Evolutionary conservation across 1,140 invertebrate genomes (phyloP).

Genomic region (Latrodectus geometricus): DNA sequence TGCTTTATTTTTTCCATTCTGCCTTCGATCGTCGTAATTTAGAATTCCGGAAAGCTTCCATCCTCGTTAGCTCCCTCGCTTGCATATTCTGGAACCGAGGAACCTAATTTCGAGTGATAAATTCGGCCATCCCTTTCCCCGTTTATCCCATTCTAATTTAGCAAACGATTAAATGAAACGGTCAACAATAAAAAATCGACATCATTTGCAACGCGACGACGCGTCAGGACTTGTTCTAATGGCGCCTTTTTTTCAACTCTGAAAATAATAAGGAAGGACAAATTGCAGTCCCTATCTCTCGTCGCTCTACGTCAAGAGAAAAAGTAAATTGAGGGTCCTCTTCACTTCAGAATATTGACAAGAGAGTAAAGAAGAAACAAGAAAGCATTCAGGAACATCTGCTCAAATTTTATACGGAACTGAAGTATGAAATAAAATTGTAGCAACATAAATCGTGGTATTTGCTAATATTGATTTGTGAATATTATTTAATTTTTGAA

Average conservation of each 20-base stretch:
- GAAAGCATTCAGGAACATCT: constrained; percentile 39
- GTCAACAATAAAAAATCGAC: constrained; percentile 47
- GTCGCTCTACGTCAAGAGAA: not conserved
- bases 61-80: not conserved
- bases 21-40: constrained; percentile 2
- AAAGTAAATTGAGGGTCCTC: constrained; percentile 32
- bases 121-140: not conserved
- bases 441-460: not conserved
- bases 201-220: constrained; percentile 9
- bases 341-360: not conserved
- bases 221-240: not conserved
- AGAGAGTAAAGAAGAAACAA: constrained; percentile 1
- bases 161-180: constrained; percentile 36
- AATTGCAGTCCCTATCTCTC: not conserved
- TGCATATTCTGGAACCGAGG: not conserved
- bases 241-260: constrained; percentile 1
- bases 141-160: not conserved
- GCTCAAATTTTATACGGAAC: constrained; percentile 32
- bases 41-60: not conserved
- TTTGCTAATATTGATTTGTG: not conserved
- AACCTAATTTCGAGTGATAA: constrained; percentile 43
- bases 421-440: constrained; percentile 17
- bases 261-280: constrained; percentile 4
- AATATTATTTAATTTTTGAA: not conserved
- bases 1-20: not conserved